phyloP scores from a whole-genome alignment of 2,888 invertebrate species.

The Zootermopsis nevadensis region DNA sequence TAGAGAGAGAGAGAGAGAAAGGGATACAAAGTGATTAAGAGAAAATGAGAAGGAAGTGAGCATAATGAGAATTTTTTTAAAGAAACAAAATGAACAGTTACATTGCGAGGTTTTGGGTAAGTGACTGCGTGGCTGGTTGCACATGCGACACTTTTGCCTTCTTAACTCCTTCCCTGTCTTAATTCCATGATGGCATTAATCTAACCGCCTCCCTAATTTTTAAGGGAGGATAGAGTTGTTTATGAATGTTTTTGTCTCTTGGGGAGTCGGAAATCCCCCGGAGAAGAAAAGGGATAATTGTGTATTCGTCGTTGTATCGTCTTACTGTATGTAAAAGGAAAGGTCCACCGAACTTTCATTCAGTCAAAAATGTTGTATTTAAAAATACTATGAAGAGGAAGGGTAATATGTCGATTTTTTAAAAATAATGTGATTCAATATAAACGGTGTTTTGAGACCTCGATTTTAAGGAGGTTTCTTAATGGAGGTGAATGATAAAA shows the following conservation, averaged over 20 bases:
- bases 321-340: conserved; percentile 53
- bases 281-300: conserved; percentile 31
- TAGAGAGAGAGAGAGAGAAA: conserved; percentile 37
- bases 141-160: conserved; percentile 47
- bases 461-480: conserved; percentile 51
- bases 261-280: conserved; percentile 28
- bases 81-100: conserved; percentile 27
- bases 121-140: conserved; percentile 36
- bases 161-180: conserved; percentile 50
- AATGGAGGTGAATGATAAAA: conserved; percentile 50
- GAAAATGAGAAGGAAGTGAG: conserved; percentile 43
- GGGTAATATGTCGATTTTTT: conserved; percentile 49
- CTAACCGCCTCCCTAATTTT: conserved; percentile 43
- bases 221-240: conserved; percentile 43
- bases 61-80: conserved; percentile 35
- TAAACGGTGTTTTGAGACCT: conserved; percentile 47
- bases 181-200: conserved; percentile 53
- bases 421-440: conserved; percentile 40
- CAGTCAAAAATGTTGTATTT: conserved; percentile 51
- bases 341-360: conserved; percentile 53
- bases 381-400: conserved; percentile 35
- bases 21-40: conserved; percentile 37
- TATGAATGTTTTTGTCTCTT: conserved; percentile 35
- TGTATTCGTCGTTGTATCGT: conserved; percentile 49
- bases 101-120: conserved; percentile 27